These are phyloP conservation scores for Philypnodon macrostomus DNA, from an alignment of 2,797 vertebrate genomes.

Conservation along the genomic window DNA sequence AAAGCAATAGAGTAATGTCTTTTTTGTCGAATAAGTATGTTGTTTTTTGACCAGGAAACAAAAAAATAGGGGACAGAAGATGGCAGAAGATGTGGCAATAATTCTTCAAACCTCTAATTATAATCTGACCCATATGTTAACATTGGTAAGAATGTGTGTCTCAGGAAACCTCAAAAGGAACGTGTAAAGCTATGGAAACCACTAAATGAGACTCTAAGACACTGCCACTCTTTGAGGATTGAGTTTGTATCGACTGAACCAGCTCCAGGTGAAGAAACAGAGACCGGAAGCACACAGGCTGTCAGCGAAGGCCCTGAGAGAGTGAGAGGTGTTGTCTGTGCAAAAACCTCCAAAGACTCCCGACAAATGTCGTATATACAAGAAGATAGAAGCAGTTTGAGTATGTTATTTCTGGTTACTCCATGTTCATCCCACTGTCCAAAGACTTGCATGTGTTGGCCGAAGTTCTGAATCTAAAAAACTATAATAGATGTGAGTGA, in stretches of 20 bases:
- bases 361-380: too few species aligned
- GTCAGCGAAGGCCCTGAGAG: conserved; percentile 37
- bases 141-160: conserved; percentile 34
- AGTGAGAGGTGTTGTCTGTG: conserved; percentile 41
- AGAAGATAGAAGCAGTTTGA: too few species aligned
- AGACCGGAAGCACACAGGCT: conserved; percentile 41
- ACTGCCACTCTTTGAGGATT: conserved; percentile 49
- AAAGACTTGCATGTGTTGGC: too few species aligned
- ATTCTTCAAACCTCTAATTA: conserved; percentile 41
- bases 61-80: conserved; percentile 37
- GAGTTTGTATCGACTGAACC: conserved; percentile 48
- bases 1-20: too few species aligned
- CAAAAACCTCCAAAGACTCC: too few species aligned
- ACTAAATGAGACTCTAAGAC: conserved; percentile 48
- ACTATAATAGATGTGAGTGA: too few species aligned
- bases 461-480: too few species aligned
- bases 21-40: too few species aligned
- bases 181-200: conserved; percentile 51
- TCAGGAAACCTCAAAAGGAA: conserved; percentile 37
- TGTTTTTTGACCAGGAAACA: conserved; percentile 81
- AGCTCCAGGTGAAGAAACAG: conserved; percentile 62
- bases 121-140: conserved; percentile 47
- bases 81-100: conserved; percentile 41
- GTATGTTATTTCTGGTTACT: too few species aligned
- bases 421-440: too few species aligned